Base-by-base conservation (phyloP, 2,113 vertebrate species). In the Hypanus sabinus region DNA sequence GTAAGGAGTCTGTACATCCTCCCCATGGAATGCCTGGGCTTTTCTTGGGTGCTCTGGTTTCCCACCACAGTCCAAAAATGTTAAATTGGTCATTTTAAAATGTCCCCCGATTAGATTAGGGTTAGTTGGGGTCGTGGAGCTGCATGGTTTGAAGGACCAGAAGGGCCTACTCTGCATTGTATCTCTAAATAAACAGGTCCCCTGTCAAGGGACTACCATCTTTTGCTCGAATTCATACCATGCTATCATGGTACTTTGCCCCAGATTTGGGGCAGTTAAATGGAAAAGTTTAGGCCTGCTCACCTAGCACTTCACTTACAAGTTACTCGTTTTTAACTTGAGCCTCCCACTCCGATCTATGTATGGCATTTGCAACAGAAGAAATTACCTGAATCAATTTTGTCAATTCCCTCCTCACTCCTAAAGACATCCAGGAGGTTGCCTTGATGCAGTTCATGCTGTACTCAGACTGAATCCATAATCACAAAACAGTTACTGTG, bases 281-380 rank as follows among this genome's bases (percentile, higher is more conserved):
- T 7, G n/a, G n/a, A 65, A 36, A 90, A 65, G 65, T 91, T 46
- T 27, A 14, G 73, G 20, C 88, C 16, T 33, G 30, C 27, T 30
- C 46, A 10, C 14, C 8, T 68, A 11, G 18, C 38, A 94, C 93
- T 38, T 57, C 33, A 3, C 93, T 0, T 0, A 94, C 30, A 70
- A 33, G 76, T 30, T 73, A 16, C 85, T 65, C 60, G 22, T 90
- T 90, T 85, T 88, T 62, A 88, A 30, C 85, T 62, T 95, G 95
- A 7, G 94, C 2, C 0, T 62, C 94, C 0, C 71, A 57, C n/a
- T 94, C 94, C 68, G 30, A 94, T 94, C 0, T 94, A 87, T 22
- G 36, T 94, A 87, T 22, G 36, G 94, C 36, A 62, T 95, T 95
- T 95, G 0, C 55, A 60, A 68, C 0, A 62, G 94, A 46, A n/a